phyloP scores from a whole-genome alignment of 35 echinoderm and acorn worm species.

The Apostichopus parvimensis region DNA sequence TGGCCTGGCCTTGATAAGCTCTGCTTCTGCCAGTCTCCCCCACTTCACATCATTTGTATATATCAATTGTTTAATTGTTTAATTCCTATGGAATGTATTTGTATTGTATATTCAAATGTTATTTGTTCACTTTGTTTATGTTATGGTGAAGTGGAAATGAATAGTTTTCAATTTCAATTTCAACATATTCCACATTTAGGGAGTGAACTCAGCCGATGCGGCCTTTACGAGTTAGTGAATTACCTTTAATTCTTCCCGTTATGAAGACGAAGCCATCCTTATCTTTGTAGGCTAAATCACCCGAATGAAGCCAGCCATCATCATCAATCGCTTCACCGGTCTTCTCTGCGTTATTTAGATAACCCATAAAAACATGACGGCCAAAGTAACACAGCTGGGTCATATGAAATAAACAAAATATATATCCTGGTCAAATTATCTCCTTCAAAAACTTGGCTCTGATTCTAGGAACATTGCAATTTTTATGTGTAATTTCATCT shows the following conservation, averaged over 20 bases:
- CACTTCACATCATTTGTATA: no score
- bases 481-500: no score
- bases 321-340: slow-evolving; percentile 85
- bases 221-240: not conserved
- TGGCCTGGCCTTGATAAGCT: no score
- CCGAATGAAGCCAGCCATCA: slow-evolving; percentile 92
- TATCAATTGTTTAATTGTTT: no score
- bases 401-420: not conserved
- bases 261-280: slow-evolving; percentile 88
- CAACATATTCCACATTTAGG: not conserved
- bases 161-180: no score
- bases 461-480: no score
- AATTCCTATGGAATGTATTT: no score
- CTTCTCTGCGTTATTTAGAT: slow-evolving; percentile 89
- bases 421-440: not conserved
- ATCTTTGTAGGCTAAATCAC: slow-evolving; percentile 85
- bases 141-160: no score
- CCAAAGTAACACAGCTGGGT: slow-evolving; percentile 88
- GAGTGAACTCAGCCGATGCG: not conserved
- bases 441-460: no score
- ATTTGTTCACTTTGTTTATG: no score
- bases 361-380: slow-evolving; percentile 98
- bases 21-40: no score
- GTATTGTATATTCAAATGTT: no score
- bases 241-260: slow-evolving; percentile 98